Evolutionary conservation across 53 echinoderm and acorn worm genomes (phyloP).

Genomic region (Stichopus horrens): DNA sequence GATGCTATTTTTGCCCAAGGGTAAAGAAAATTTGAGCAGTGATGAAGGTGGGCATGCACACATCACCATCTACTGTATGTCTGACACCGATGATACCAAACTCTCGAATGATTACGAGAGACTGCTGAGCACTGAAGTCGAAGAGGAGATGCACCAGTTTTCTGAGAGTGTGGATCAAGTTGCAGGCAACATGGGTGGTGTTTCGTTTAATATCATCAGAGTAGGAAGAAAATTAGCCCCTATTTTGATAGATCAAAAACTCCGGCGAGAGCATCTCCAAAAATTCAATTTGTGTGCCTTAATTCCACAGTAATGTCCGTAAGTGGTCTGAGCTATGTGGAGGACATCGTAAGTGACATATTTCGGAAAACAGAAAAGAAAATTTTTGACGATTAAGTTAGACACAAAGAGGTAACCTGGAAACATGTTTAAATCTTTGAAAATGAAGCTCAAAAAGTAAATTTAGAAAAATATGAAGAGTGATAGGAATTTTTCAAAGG

Average conservation of each 20-base stretch:
- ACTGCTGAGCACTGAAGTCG: background rate
- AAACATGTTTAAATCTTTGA: background rate
- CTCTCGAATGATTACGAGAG: background rate
- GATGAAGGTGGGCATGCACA: conserved; percentile 24
- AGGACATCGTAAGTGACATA: conserved; percentile 22
- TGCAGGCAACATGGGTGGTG: conserved; percentile 41
- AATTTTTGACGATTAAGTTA: background rate
- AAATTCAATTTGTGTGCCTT: conserved; percentile 29
- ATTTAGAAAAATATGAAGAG: no score
- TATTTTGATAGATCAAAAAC: conserved; percentile 29
- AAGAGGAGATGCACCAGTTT: background rate
- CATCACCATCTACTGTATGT: conserved; percentile 8
- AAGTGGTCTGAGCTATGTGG: conserved; percentile 31
- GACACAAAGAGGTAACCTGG: background rate
- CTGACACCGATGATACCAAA: background rate
- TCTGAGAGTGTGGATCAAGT: background rate
- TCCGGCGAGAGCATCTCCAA: background rate
- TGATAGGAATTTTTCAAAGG: no score
- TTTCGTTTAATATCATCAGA: background rate
- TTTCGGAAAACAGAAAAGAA: background rate
- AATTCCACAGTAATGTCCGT: conserved; percentile 11
- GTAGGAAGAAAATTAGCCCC: conserved; percentile 19
- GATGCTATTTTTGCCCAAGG: conserved; percentile 37
- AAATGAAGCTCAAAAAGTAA: no score
- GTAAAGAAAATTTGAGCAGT: background rate